Evolutionary conservation across 1,140 invertebrate species (phyloP), one percentile per base, ranked within the genome.

Genomic region (Meteorus sp.): DNA sequence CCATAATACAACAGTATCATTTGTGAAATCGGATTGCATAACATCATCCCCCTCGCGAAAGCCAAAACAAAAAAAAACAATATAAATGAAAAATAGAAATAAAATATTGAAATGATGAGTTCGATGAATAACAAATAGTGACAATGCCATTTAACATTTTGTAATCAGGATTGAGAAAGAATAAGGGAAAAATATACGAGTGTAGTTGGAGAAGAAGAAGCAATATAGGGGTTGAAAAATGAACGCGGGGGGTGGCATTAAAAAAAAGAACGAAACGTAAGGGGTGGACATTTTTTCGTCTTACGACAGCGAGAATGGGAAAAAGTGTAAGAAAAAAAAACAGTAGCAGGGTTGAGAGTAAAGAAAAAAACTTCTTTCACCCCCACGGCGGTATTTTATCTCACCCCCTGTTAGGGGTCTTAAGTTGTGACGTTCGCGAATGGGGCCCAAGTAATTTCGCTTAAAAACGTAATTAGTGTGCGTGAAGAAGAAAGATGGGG

Each of bases 391-490:
- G n/a, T n/a, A n/a, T n/a, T n/a, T n/a, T n/a, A n/a, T n/a, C n/a
- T n/a, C n/a, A n/a, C n/a, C n/a, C n/a, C n/a, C n/a, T n/a, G n/a
- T n/a, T n/a, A n/a, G n/a, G n/a, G n/a, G n/a, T n/a, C n/a, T n/a
- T n/a, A n/a, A n/a, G n/a, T n/a, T n/a, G n/a, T n/a, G n/a, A n/a
- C n/a, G n/a, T n/a, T n/a, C n/a, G n/a, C n/a, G n/a, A n/a, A n/a
- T n/a, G n/a, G 43, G 27, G 56, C 57, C 50, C 54, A 61, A 69
- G 70, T 75, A 74, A 76, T 76, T 77, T 74, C 70, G 74, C 74
- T 77, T 75, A 78, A 76, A 77, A 76, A 77, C 73, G 74, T 76
- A 79, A 79, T 79, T 78, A 78, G 72, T 73, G 72, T 70, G 70
- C 71, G 70, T 69, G 61, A 39, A 64, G 72, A 61, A 71, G 35